Conservation (phyloP, 1,140 invertebrate species). For the Drosophila ercepeae region DNA sequence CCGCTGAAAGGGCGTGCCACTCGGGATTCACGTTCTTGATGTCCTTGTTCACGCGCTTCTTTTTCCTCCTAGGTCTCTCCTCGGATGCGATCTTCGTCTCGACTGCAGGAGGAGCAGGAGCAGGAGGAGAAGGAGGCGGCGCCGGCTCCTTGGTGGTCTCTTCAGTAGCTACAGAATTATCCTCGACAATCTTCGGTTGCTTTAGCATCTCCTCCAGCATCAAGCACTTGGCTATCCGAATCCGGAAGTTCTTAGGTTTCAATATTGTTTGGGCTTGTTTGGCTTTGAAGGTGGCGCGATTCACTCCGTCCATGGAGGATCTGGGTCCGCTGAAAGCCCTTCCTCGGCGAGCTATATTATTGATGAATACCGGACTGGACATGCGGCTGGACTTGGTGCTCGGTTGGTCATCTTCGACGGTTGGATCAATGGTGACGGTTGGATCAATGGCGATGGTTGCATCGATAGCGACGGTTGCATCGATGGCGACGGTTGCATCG, state of each 20-base stretch:
- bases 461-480: too few species aligned
- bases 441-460: too few species aligned
- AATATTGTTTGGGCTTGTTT: too few species aligned
- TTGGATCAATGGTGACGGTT: too few species aligned
- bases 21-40: constrained; percentile 32
- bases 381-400: not conserved
- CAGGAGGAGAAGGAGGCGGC: too few species aligned
- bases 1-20: constrained; percentile 46
- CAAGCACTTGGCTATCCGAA: not conserved
- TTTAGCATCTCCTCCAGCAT: not conserved
- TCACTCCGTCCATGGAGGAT: not conserved
- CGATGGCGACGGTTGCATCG: too few species aligned
- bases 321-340: not conserved
- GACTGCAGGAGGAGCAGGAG: too few species aligned
- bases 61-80: not conserved
- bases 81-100: too few species aligned
- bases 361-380: constrained; percentile 1
- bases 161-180: not conserved
- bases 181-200: not conserved
- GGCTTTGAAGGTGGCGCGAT: constrained; percentile 1
- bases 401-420: not conserved
- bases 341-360: constrained; percentile 59
- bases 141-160: not conserved
- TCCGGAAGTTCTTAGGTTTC: not conserved
- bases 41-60: not conserved